phyloP scores from a whole-genome alignment of 2,888 invertebrate species.

The Allolobophora icterica region DNA sequence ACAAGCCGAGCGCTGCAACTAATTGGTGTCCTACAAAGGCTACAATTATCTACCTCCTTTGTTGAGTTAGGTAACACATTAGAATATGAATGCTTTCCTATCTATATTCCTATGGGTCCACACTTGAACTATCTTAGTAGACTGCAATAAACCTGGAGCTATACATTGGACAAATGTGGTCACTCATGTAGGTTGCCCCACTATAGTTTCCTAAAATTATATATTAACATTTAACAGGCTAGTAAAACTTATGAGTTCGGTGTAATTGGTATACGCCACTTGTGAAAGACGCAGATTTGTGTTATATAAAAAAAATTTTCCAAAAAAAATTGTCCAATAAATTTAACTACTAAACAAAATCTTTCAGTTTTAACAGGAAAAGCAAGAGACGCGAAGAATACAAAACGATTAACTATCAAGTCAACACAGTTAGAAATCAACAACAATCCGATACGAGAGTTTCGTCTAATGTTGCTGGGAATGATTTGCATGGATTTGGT shows the following conservation, averaged over 20 bases:
- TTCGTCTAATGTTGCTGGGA: neutral
- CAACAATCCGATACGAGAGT: neutral
- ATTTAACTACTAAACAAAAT: neutral
- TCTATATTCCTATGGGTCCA: neutral
- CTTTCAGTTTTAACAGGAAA: neutral
- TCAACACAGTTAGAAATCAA: constrained; percentile 4
- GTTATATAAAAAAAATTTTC: too few species aligned
- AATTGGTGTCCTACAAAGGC: too few species aligned
- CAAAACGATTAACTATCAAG: neutral
- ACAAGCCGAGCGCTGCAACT: too few species aligned
- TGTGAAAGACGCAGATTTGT: too few species aligned
- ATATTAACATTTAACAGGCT: too few species aligned
- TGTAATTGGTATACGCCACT: too few species aligned
- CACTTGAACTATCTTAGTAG: too few species aligned
- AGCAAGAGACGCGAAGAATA: neutral
- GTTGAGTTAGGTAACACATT: neutral
- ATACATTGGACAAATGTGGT: neutral
- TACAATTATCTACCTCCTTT: too few species aligned
- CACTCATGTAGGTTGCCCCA: neutral
- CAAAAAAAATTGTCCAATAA: neutral
- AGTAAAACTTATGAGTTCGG: too few species aligned
- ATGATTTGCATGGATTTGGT: neutral
- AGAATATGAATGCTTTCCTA: neutral
- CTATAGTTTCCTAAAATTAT: neutral
- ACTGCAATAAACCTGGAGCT: neutral